These are phyloP conservation scores for Probosciger aterrimus DNA, from an alignment of 2,113 vertebrate species.

Conservation along the genomic window DNA sequence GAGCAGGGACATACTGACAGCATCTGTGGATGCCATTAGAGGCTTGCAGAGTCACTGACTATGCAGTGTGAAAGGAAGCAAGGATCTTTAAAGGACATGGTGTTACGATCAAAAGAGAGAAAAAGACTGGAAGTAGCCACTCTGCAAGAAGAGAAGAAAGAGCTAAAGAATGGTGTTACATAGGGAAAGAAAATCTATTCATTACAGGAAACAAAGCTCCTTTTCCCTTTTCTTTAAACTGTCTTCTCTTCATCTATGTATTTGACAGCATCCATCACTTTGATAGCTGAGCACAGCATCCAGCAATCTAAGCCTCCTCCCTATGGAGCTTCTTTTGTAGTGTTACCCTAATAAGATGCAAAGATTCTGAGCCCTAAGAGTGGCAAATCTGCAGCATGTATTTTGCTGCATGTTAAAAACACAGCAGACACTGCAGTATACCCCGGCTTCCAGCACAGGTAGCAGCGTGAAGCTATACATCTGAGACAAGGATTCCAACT, in stretches of 20 bases:
- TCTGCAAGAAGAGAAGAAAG: not conserved
- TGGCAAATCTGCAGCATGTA: not conserved
- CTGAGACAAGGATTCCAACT: not conserved
- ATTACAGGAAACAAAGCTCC: constrained; percentile 43
- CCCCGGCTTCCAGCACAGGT: not conserved
- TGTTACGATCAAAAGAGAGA: not conserved
- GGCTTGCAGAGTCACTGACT: not conserved
- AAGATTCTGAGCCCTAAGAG: not conserved
- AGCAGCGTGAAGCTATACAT: not conserved
- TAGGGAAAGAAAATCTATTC: constrained; percentile 10
- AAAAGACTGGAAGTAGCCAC: not conserved
- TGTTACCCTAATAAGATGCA: constrained; percentile 33
- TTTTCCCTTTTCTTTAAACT: constrained; percentile 46
- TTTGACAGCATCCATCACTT: constrained; percentile 59
- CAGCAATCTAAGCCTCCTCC: constrained; percentile 14
- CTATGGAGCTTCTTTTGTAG: constrained; percentile 31
- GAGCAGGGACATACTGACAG: not conserved
- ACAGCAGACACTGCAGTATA: not conserved
- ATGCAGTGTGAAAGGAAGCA: not conserved
- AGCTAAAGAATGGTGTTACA: not conserved
- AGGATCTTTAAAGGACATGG: not conserved
- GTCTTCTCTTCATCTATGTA: constrained; percentile 32
- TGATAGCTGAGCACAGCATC: constrained; percentile 24
- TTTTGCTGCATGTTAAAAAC: constrained; percentile 18
- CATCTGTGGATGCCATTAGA: not conserved